A percentile compares a stretch with the other conserved stretches of the same genome.
Conservation (phyloP, 2,113 vertebrate species). For the Mesitornis unicolor region DNA sequence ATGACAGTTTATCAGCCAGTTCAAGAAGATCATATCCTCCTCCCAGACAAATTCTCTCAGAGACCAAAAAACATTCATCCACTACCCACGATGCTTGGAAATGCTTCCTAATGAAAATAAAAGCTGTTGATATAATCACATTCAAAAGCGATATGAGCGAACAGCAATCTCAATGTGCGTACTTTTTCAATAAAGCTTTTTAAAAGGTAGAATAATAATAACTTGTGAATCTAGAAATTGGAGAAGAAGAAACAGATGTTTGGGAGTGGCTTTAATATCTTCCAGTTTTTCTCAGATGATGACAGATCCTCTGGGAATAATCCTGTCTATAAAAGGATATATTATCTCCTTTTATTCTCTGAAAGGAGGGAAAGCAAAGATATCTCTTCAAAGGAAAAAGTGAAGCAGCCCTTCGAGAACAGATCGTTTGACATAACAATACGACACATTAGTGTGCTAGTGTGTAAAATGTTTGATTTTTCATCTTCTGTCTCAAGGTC, state of each 20-base stretch:
- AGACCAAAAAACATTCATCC: neutral
- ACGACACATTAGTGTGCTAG: neutral
- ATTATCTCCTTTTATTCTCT: neutral
- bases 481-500: neutral
- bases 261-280: neutral
- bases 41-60: neutral
- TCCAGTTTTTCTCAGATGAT: neutral
- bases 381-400: neutral
- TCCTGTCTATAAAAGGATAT: neutral
- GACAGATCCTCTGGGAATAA: neutral
- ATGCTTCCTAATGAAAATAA: neutral
- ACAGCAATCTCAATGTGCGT: neutral
- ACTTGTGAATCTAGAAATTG: neutral
- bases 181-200: neutral
- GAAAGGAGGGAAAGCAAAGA: neutral
- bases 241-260: neutral
- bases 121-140: neutral
- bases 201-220: neutral
- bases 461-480: conserved; percentile 11
- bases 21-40: neutral
- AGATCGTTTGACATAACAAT: neutral
- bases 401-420: neutral
- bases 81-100: neutral
- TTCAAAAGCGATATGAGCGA: neutral
- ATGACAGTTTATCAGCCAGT: neutral